A percentile compares a stretch with the other conserved stretches of the same genome.
phyloP scores from a whole-genome alignment of 1,140 invertebrate species.

The Galendromus occidentalis region DNA sequence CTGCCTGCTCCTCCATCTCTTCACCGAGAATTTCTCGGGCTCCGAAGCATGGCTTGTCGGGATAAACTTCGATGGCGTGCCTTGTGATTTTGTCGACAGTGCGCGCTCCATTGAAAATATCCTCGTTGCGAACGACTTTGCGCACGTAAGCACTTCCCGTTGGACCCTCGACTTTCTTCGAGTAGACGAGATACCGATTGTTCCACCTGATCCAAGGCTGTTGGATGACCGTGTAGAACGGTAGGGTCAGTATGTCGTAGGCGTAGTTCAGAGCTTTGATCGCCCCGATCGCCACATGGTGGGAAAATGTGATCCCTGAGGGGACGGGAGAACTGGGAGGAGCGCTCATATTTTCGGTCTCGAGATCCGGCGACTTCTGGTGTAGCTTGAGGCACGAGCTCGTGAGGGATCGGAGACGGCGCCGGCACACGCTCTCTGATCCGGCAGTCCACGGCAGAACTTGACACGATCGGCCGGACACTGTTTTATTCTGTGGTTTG shows the following conservation, averaged over 20 bases:
- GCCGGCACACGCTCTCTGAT: too few species aligned
- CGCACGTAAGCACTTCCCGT: not conserved
- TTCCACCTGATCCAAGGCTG: conserved; percentile 48
- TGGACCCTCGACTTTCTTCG: not conserved
- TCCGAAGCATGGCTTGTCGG: conserved; percentile 56
- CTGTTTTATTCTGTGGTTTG: too few species aligned
- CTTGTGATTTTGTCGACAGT: conserved; percentile 70
- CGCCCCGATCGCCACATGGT: conserved; percentile 17
- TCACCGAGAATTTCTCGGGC: conserved; percentile 43
- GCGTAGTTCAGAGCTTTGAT: conserved; percentile 31
- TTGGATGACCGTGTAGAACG: conserved; percentile 63
- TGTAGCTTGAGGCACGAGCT: too few species aligned
- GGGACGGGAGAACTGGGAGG: too few species aligned
- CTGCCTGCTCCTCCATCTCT: not conserved
- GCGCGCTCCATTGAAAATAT: conserved; percentile 42
- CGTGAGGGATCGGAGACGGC: too few species aligned
- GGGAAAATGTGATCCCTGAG: not conserved
- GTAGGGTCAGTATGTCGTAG: conserved; percentile 71
- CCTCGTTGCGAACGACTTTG: conserved; percentile 1
- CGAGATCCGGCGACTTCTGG: too few species aligned
- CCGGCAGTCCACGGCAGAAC: too few species aligned
- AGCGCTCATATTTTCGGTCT: too few species aligned
- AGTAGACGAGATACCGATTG: not conserved
- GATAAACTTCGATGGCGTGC: conserved; percentile 48
- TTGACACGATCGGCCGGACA: too few species aligned